Evolutionary conservation across 92 coral and sea anemone species (phyloP).

Genomic region (Epizoanthus ramosus): DNA sequence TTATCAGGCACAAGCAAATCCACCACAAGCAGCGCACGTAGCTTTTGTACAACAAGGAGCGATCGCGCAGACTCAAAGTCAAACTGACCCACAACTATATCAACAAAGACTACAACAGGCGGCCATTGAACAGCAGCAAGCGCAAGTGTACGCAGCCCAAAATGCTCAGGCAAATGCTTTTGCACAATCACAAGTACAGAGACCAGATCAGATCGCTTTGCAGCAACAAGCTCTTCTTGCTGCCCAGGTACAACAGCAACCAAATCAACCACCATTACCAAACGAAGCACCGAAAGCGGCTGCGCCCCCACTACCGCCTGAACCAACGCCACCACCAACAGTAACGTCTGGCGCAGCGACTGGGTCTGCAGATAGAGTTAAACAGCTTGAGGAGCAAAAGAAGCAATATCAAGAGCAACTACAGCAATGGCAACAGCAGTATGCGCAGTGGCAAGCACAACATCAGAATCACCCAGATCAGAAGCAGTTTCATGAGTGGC

Average conservation of each 20-base stretch:
- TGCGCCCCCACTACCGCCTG: constrained; percentile 56
- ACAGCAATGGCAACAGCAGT: constrained; percentile 90
- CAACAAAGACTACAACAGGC: constrained; percentile 9
- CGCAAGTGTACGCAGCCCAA: constrained; percentile 6
- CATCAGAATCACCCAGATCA: constrained; percentile 96
- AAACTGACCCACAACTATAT: constrained; percentile 35
- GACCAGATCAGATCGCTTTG: constrained; percentile 15
- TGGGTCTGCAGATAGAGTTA: constrained; percentile 14
- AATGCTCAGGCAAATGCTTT: background rate
- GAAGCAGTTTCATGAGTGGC: constrained; percentile 92
- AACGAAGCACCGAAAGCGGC: constrained; percentile 32
- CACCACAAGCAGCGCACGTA: constrained; percentile 44
- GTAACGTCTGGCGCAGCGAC: constrained; percentile 24
- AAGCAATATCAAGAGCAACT: constrained; percentile 78
- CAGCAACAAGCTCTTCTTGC: constrained; percentile 28
- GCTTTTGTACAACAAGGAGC: constrained; percentile 49
- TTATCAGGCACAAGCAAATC: constrained; percentile 47
- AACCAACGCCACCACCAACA: constrained; percentile 48
- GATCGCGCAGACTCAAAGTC: constrained; percentile 29
- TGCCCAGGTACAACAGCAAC: constrained; percentile 42
- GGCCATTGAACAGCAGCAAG: constrained; percentile 1
- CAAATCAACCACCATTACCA: constrained; percentile 53
- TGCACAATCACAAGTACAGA: background rate
- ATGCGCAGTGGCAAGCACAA: constrained; percentile 88
- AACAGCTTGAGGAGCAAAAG: constrained; percentile 59